Base-by-base conservation (phyloP, 2,888 invertebrate species). In the Apamea anceps region DNA sequence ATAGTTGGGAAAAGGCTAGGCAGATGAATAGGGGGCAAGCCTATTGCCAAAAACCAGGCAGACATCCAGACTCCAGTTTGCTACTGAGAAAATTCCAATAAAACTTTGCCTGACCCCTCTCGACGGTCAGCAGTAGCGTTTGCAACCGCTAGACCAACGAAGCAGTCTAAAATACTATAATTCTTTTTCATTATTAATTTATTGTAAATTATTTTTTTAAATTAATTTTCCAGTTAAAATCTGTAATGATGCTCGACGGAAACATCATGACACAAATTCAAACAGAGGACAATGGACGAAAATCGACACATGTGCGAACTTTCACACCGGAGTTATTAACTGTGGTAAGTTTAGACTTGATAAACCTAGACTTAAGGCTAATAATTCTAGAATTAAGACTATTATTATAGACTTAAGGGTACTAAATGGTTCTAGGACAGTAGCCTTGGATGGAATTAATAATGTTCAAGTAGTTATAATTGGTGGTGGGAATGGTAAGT, bases 231-330 rank as follows among this genome's bases (percentile, higher is more conserved):
- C 91, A 95, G 96, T 90, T 95, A 2, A 94, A 92, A 80, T 92
- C 94, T 7, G 7, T 89, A 6, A 76, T 95, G 60, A 79, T 77
- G 0, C 18, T 91, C 2, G 93, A 95, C 21, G 95, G 91, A 1
- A 90, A 92, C 72, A 88, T 89, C 21, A 75, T 96, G 57, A 91
- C 93, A 45, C 95, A 96, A 79, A 90, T 87, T 3, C 95, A 96
- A 84, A 89, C 86, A 0, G 95, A 95, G 72, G 85, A 90, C 1
- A 94, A 91, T 62, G 96, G 96, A 12, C 91, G 93, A 65, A 93
- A 90, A 74, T 94, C 95, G 0, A 91, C 68, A 5, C 95, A 95
- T 54, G 88, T 93, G 13, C 90, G 96, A 57, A 92, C 93, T 76
- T 95, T 95, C 85, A 91, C 93, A 7, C 90, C 91, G 0, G 93